Base-by-base conservation (phyloP, 2,888 invertebrate species). In the Nudaria mundana region DNA sequence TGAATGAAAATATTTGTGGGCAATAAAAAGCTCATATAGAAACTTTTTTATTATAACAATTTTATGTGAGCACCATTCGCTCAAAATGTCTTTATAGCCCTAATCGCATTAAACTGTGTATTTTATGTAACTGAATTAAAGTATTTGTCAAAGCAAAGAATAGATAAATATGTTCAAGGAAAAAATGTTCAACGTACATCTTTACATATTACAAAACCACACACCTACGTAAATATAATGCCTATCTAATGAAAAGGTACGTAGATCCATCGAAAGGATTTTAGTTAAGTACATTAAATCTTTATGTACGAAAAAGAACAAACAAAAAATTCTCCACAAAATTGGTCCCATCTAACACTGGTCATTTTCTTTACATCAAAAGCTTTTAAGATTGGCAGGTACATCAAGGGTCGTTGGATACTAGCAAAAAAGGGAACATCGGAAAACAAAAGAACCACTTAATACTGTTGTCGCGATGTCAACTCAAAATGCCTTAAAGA, bases 401-500 rank as follows among this genome's bases (percentile, higher is more conserved):
- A 45, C 33, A 34, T 38, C 33, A 22, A 37, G n/a, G 24, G 40
- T 23, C n/a, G 37, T 26, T 8, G 24, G 5, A 24, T 14, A 8
- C 32, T n/a, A 14, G 8, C 11, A 51, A 51, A 47, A 40, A 41
- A 43, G 44, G 44, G 43, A 47, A 44, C n/a, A 46, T 43, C 47
- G 44, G 50, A 59, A 56, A 56, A 66, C 65, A 66, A 62, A 58
- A 53, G 52, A 42, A 38, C 52, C 57, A 60, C 60, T 62, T 66
- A 69, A 66, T 66, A 63, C 66, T 63, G 63, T 65, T 66, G 64
- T 57, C 57, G 59, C 50, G 38, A 44, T 40, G 57, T 56, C 51
- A 55, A 71, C 70, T 71, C 74, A 71, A 68, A 76, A 68, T 62
- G 66, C 20, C 33, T 29, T 23, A 29, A 33, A 37, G 24, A 37